Percentiles rank a stretch among this genome's conserved stretches.
phyloP scores from a whole-genome alignment of 2,888 invertebrate species.

The Cerceris rybyensis region DNA sequence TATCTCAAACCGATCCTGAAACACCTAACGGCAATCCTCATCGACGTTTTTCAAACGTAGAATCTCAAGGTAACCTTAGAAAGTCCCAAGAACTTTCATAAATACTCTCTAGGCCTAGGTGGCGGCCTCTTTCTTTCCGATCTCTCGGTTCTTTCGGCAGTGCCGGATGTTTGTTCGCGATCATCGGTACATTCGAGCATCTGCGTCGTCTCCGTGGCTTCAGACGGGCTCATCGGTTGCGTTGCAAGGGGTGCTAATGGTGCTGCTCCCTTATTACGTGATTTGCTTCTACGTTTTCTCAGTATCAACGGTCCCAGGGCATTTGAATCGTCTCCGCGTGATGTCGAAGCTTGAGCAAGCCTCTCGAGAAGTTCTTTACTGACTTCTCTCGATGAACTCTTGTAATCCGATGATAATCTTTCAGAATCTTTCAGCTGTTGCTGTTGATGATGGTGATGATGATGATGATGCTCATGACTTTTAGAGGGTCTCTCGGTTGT shows the following conservation, averaged over 20 bases:
- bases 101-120: slow-evolving; percentile 79
- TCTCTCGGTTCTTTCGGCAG: slow-evolving; percentile 63
- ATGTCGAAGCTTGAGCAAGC: slow-evolving; percentile 75
- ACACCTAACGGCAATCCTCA: too few relatives aligned
- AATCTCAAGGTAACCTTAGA: slow-evolving; percentile 29
- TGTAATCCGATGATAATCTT: slow-evolving; percentile 61
- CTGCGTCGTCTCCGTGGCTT: slow-evolving; percentile 84
- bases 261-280: slow-evolving; percentile 83
- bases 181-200: slow-evolving; percentile 81
- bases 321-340: slow-evolving; percentile 68
- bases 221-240: slow-evolving; percentile 82
- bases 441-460: slow-evolving; percentile 69
- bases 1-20: too few relatives aligned
- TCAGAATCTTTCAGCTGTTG: slow-evolving; percentile 63
- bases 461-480: slow-evolving; percentile 71
- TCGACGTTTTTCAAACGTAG: slow-evolving; percentile 3
- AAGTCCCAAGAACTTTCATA: slow-evolving; percentile 74
- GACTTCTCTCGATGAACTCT: slow-evolving; percentile 70
- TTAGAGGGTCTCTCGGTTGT: slow-evolving; percentile 59
- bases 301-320: slow-evolving; percentile 80
- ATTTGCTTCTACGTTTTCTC: slow-evolving; percentile 85
- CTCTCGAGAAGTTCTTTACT: slow-evolving; percentile 78
- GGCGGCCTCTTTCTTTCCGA: slow-evolving; percentile 78
- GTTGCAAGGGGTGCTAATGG: slow-evolving; percentile 83
- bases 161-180: slow-evolving; percentile 57